Conservation (phyloP, 2,888 invertebrate species). For the Pandemis cinnamomeana region DNA sequence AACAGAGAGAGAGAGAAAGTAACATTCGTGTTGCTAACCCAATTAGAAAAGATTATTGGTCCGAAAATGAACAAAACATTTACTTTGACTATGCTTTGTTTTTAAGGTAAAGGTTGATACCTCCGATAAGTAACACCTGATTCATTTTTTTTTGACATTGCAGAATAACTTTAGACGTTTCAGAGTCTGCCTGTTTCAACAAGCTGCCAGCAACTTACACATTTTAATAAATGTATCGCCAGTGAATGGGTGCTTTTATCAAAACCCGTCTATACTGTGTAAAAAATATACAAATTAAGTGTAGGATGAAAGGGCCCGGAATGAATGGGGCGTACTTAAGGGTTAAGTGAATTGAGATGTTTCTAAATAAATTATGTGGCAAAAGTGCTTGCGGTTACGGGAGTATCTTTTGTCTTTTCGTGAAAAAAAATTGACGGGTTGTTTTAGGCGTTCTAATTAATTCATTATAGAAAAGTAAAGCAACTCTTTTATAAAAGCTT, state of each 20-base stretch:
- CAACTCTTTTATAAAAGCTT: too few species aligned
- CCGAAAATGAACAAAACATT: conserved; percentile 43
- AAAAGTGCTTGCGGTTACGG: conserved; percentile 46
- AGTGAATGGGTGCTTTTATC: conserved; percentile 78
- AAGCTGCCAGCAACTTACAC: conserved; percentile 55
- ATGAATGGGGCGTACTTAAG: conserved; percentile 67
- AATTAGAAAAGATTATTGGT: too few species aligned
- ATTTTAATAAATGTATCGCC: conserved; percentile 83
- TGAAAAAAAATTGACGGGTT: conserved; percentile 22
- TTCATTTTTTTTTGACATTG: too few species aligned
- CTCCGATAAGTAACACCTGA: too few species aligned
- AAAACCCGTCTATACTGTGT: conserved; percentile 57
- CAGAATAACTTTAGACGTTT: conserved; percentile 25
- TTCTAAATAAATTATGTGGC: conserved; percentile 47
- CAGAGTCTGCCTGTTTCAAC: background rate
- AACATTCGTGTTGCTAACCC: too few species aligned
- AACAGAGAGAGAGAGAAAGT: too few species aligned
- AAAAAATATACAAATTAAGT: conserved; percentile 76
- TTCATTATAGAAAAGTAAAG: background rate
- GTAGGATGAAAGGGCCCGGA: conserved; percentile 72
- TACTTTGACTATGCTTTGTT: too few species aligned
- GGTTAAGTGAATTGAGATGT: conserved; percentile 72
- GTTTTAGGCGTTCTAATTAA: background rate
- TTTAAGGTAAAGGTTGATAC: too few species aligned
- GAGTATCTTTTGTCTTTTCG: conserved; percentile 45